phyloP scores from a whole-genome alignment of 92 coral and sea anemone species.

The Nematostella vectensis region DNA sequence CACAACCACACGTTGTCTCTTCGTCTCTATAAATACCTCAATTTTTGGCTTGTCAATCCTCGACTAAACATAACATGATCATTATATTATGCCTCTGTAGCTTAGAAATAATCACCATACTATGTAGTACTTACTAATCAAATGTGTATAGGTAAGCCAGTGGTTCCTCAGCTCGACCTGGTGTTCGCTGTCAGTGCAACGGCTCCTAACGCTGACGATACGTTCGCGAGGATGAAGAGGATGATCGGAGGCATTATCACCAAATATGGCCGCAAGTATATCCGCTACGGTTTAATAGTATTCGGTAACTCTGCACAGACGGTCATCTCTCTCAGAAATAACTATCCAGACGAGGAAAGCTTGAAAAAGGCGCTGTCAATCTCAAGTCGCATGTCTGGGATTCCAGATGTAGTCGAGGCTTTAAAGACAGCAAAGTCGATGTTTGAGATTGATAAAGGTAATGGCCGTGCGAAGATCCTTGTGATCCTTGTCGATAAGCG shows the following conservation, averaged over 20 bases:
- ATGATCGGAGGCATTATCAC: constrained; percentile 41
- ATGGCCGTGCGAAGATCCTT: constrained; percentile 43
- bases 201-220: constrained; percentile 16
- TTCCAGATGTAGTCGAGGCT: constrained; percentile 28
- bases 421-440: constrained; percentile 29
- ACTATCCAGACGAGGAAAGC: constrained; percentile 19
- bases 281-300: constrained; percentile 48
- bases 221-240: constrained; percentile 44
- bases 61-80: too few relatives aligned
- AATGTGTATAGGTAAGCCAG: constrained; percentile 42
- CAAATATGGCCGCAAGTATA: constrained; percentile 36
- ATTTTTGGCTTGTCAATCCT: too few relatives aligned
- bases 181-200: constrained; percentile 57
- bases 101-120: too few relatives aligned
- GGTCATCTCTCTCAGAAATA: constrained; percentile 33
- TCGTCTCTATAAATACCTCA: too few relatives aligned
- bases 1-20: not conserved
- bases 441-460: constrained; percentile 28
- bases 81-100: too few relatives aligned
- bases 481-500: constrained; percentile 44
- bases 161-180: constrained; percentile 43
- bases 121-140: too few relatives aligned
- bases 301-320: constrained; percentile 42
- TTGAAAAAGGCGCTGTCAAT: constrained; percentile 11
- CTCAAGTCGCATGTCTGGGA: constrained; percentile 14